Evolutionary conservation across 2,888 invertebrate species (phyloP), one percentile per base, ranked within the genome.

Genomic region (Apamea epomidion): DNA sequence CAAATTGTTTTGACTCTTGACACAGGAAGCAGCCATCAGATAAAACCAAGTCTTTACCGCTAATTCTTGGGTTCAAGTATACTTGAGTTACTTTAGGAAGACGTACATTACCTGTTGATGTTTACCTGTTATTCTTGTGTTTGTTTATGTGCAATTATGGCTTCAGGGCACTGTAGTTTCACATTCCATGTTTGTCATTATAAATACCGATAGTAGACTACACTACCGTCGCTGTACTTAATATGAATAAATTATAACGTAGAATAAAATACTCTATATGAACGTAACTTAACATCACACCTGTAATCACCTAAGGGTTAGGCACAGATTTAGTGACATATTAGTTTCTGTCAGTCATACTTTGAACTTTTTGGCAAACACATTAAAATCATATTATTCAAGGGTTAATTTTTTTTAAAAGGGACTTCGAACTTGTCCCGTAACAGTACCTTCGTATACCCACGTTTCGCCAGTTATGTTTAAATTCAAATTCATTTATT

Each of bases 11-110:
- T 83, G 78, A 54, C 78, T 81, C 54, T 54, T 83, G 68, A 58
- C 77, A 62, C 78, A 83, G 83, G 81, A 77, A 77, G 78, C 45
- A 54, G 16, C 7, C 83, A 37, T 83, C 83, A 58, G 54, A 81
- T 81, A 83, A 83, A 83, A 8, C 54, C 42, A 54, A 76, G 45
- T 62, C 25, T 77, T 83, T 77, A 83, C 77, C 25, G 48, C 58
- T 80, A 48, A 58, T 58, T 32, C 54, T 62, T 37, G 54, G 16
- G 29, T 83, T 81, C 77, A 83, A 62, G 37, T 29, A 85, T 68
- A 45, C 60, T 48, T 71, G 29, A 72, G 60, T 37, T 7, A 18
- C 54, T 25, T 54, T 37, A 74, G 54, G 42, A 82, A 74, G 54
- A 29, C 37, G 37, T 54, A 37, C 18, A 58, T 74, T 80, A 82